phyloP scores from a whole-genome alignment of 2,888 invertebrate species.

The Bibio marci region DNA sequence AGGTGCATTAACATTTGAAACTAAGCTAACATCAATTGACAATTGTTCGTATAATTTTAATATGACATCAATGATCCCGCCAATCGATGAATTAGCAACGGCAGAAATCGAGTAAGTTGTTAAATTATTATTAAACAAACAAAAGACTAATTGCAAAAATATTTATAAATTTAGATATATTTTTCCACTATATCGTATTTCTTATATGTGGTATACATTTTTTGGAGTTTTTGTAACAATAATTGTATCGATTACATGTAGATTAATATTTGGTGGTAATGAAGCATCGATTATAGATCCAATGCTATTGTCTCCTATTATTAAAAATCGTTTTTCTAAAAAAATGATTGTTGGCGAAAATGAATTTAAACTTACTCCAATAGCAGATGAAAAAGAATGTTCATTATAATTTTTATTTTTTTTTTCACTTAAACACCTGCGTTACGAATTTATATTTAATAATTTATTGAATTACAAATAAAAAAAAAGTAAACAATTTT shows the following conservation, averaged over 20 bases:
- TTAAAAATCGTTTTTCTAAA: constrained; percentile 35
- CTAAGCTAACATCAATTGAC: constrained; percentile 42
- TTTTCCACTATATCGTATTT: constrained; percentile 43
- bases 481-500: too few species aligned
- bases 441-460: too few species aligned
- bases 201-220: constrained; percentile 65
- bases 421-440: too few species aligned
- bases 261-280: constrained; percentile 27
- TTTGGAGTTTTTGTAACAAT: constrained; percentile 39
- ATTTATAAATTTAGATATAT: constrained; percentile 10
- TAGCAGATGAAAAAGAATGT: too few species aligned
- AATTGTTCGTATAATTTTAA: constrained; percentile 47
- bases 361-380: too few species aligned
- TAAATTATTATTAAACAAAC: not conserved
- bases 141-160: not conserved
- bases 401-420: too few species aligned
- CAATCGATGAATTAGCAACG: not conserved
- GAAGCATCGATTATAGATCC: constrained; percentile 38
- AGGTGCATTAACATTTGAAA: constrained; percentile 43
- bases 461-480: too few species aligned
- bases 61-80: not conserved
- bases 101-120: not conserved
- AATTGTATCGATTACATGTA: constrained; percentile 24
- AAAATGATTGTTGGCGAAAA: too few species aligned
- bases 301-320: constrained; percentile 45